Evolutionary conservation across 1,140 invertebrate genomes (phyloP).

Genomic region (Meteorus sp.): DNA sequence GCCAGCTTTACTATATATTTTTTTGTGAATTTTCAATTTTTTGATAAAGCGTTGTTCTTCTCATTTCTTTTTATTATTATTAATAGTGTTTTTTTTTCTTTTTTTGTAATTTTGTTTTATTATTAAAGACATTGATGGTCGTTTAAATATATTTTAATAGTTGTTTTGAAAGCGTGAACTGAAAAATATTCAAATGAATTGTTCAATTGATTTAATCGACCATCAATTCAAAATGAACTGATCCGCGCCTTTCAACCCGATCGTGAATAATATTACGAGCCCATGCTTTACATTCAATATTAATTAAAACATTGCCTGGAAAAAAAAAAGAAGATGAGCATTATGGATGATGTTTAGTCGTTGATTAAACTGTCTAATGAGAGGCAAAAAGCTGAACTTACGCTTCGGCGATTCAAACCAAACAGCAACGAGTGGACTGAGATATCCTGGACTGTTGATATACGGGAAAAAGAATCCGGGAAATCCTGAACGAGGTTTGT

Average conservation of each 20-base stretch:
- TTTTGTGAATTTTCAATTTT: too few relatives aligned
- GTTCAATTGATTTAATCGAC: constrained; percentile 77
- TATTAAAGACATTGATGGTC: too few relatives aligned
- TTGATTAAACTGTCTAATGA: too few relatives aligned
- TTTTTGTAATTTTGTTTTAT: too few relatives aligned
- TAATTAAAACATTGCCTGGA: constrained; percentile 84
- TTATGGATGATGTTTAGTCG: not conserved
- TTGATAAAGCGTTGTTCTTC: too few relatives aligned
- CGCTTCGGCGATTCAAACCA: constrained; percentile 81
- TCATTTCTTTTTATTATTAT: too few relatives aligned
- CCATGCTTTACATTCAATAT: constrained; percentile 96
- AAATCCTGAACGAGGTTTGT: constrained; percentile 77
- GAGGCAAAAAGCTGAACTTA: constrained; percentile 62
- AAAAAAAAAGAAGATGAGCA: constrained; percentile 17
- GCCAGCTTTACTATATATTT: too few relatives aligned
- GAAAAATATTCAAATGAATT: too few relatives aligned
- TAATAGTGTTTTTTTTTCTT: too few relatives aligned
- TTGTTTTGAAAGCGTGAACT: too few relatives aligned
- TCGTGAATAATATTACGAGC: constrained; percentile 90
- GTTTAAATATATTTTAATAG: too few relatives aligned
- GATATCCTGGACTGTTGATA: constrained; percentile 77
- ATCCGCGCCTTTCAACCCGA: constrained; percentile 83
- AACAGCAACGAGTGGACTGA: constrained; percentile 86
- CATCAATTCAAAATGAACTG: constrained; percentile 94
- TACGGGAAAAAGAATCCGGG: constrained; percentile 81